Percentiles rank a stretch among this genome's conserved stretches.
These are phyloP conservation scores for Sanderia malayensis DNA, from an alignment of 30 jellyfish, hydroid and myxozoan genomes.

Conservation along the genomic window DNA sequence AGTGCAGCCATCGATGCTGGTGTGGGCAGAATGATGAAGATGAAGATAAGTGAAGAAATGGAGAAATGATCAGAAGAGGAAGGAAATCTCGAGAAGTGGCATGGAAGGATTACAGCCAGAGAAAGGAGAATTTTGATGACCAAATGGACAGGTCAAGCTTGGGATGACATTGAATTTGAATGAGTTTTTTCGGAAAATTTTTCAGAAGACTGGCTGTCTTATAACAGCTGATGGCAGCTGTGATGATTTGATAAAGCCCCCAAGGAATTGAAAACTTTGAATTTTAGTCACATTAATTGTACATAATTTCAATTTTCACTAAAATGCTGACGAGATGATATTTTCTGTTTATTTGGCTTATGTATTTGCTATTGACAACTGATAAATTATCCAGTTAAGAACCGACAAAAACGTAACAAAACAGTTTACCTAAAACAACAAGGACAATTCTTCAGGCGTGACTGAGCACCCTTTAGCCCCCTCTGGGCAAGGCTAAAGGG, in stretches of 20 bases:
- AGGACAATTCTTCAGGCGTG: too few relatives aligned
- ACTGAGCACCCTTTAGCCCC: too few relatives aligned
- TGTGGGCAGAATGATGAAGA: constrained; percentile 20
- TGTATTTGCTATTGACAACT: neutral
- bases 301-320: neutral
- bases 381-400: neutral
- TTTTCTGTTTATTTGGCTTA: neutral
- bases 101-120: constrained; percentile 39
- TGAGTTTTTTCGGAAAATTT: constrained; percentile 26
- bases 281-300: constrained; percentile 1
- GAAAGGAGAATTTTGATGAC: constrained; percentile 35
- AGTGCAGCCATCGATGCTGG: constrained; percentile 44
- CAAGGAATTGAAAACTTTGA: constrained; percentile 37
- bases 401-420: too few relatives aligned
- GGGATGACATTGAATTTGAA: constrained; percentile 23
- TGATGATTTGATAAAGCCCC: constrained; percentile 28
- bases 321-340: neutral
- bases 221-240: constrained; percentile 32
- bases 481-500: too few relatives aligned
- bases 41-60: constrained; percentile 37
- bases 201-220: constrained; percentile 47
- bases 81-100: constrained; percentile 42
- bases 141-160: constrained; percentile 47
- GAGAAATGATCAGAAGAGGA: constrained; percentile 38
- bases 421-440: too few relatives aligned